Evolutionary conservation across 2,797 vertebrate species (phyloP).

Genomic region (Darevskia nairensis): DNA sequence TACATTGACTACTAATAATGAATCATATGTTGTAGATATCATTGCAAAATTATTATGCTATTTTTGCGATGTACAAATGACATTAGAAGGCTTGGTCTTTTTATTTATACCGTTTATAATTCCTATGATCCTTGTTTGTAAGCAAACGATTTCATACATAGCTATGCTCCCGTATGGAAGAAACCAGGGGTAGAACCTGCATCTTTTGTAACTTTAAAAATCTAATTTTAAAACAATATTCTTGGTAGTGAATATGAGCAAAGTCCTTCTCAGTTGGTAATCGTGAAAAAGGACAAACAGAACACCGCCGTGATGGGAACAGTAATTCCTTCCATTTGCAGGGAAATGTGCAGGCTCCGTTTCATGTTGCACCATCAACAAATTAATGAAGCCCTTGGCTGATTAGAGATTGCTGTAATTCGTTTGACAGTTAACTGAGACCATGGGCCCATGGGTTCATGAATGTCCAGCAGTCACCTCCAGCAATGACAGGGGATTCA

Average conservation of each 20-base stretch:
- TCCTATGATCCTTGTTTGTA: no score
- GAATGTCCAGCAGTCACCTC: conserved; percentile 13
- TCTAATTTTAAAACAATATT: background rate
- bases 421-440: conserved; percentile 26
- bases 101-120: no score
- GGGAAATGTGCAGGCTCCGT: background rate
- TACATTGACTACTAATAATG: no score
- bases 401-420: conserved; percentile 9
- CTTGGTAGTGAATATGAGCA: conserved; percentile 12
- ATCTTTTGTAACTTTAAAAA: background rate
- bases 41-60: no score
- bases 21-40: no score
- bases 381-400: conserved; percentile 34
- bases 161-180: background rate
- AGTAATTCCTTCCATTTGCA: conserved; percentile 15
- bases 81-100: no score
- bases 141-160: background rate
- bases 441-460: conserved; percentile 1
- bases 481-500: conserved; percentile 3
- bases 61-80: no score
- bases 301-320: background rate
- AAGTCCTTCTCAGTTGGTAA: conserved; percentile 14
- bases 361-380: background rate
- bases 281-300: background rate
- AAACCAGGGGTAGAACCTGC: background rate